These are phyloP conservation scores for Strix aluco DNA, from an alignment of 2,113 vertebrate genomes.

Conservation along the genomic window DNA sequence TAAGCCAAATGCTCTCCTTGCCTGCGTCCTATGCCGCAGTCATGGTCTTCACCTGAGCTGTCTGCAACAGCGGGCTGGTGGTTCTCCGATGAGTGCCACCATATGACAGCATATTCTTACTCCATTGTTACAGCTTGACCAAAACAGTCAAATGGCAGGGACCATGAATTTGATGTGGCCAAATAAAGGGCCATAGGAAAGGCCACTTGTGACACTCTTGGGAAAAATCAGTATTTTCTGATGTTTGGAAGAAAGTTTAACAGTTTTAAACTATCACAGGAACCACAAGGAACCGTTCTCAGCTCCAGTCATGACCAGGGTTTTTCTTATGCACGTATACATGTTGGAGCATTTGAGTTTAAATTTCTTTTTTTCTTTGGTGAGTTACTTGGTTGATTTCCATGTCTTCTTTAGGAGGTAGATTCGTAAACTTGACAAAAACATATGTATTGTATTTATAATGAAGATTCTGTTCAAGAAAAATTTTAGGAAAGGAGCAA, in stretches of 20 bases:
- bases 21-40: rapidly evolving
- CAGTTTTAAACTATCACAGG: background rate
- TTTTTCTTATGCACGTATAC: background rate
- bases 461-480: background rate
- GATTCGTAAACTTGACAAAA: background rate
- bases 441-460: background rate
- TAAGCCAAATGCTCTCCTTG: background rate
- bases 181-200: background rate
- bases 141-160: background rate
- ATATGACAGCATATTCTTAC: rapidly evolving
- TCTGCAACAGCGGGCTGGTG: rapidly evolving
- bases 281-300: background rate
- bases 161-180: rapidly evolving
- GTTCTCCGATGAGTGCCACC: background rate
- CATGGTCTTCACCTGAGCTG: background rate
- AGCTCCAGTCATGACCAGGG: background rate
- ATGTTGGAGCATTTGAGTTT: background rate
- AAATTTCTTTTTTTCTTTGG: background rate
- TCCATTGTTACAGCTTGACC: background rate
- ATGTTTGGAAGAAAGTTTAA: background rate
- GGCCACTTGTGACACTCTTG: background rate
- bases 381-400: background rate
- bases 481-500: background rate
- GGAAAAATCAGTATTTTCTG: background rate
- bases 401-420: background rate